These are phyloP conservation scores for Ectropis grisescens DNA, from an alignment of 1,140 invertebrate genomes.

Conservation along the genomic window DNA sequence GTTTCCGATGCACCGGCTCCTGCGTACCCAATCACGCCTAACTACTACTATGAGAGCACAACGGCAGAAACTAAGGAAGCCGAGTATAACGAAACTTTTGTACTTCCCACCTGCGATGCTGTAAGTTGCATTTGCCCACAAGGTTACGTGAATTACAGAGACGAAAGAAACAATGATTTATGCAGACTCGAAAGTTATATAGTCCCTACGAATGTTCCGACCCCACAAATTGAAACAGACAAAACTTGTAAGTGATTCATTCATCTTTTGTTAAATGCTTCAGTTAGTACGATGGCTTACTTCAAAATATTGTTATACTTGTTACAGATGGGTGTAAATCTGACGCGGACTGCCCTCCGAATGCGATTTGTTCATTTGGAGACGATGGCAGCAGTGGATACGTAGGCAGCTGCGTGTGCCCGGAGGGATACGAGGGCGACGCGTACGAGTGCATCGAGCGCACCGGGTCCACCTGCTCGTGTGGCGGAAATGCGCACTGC, in stretches of 20 bases:
- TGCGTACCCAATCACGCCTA: too few relatives aligned
- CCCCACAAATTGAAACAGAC: too few relatives aligned
- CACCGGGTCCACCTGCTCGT: slow-evolving; percentile 74
- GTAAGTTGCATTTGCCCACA: slow-evolving; percentile 37
- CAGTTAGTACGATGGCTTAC: too few relatives aligned
- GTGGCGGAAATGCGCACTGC: slow-evolving; percentile 75
- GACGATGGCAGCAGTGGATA: slow-evolving; percentile 31
- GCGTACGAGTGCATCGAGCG: slow-evolving; percentile 78
- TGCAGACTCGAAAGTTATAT: slow-evolving; percentile 30
- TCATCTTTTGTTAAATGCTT: too few relatives aligned
- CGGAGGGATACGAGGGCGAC: slow-evolving; percentile 83
- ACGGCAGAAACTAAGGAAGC: too few relatives aligned
- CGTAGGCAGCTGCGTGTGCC: slow-evolving; percentile 83
- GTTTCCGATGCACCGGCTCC: too few relatives aligned
- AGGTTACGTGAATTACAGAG: slow-evolving; percentile 35
- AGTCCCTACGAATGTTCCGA: too few relatives aligned
- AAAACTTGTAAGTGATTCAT: too few relatives aligned
- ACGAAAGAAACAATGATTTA: slow-evolving; percentile 36
- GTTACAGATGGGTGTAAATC: slow-evolving; percentile 39
- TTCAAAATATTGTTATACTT: slow-evolving; percentile 10
- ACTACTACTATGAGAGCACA: too few relatives aligned
- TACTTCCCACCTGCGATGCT: slow-evolving; percentile 35
- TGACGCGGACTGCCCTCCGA: slow-evolving; percentile 47
- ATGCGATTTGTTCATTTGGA: slow-evolving; percentile 42
- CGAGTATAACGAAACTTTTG: slow-evolving; percentile 39